These are phyloP conservation scores for Rhabditoides inermis DNA, from an alignment of 2,888 invertebrate genomes.

Conservation along the genomic window DNA sequence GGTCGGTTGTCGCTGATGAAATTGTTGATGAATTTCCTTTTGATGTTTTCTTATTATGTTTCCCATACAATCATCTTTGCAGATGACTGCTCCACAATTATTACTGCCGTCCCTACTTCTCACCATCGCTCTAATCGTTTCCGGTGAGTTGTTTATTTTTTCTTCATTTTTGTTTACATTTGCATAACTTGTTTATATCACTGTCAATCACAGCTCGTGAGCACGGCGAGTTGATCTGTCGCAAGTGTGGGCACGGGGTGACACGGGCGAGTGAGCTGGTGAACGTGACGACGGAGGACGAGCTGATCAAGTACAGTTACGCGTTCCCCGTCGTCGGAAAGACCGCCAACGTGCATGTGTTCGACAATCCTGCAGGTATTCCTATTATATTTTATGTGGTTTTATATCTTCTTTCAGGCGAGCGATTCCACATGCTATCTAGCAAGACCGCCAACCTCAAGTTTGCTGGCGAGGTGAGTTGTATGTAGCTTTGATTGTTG, in stretches of 20 bases:
- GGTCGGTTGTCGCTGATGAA: too few species aligned
- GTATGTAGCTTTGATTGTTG: background rate
- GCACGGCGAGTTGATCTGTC: constrained; percentile 25
- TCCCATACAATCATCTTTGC: too few species aligned
- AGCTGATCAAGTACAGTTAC: constrained; percentile 17
- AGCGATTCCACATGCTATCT: constrained; percentile 22
- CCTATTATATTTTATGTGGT: background rate
- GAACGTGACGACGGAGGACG: constrained; percentile 16
- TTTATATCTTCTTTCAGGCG: constrained; percentile 11
- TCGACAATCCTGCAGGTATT: constrained; percentile 22
- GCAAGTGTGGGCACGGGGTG: constrained; percentile 20
- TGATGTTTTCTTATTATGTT: too few species aligned
- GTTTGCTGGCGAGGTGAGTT: constrained; percentile 16
- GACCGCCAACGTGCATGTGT: constrained; percentile 20
- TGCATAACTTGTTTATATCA: too few species aligned
- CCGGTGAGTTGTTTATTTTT: too few species aligned
- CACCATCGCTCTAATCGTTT: too few species aligned
- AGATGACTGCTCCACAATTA: too few species aligned
- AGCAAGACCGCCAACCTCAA: constrained; percentile 20
- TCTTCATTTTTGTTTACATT: too few species aligned
- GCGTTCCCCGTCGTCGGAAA: constrained; percentile 24
- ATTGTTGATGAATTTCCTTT: too few species aligned
- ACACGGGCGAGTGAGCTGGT: constrained; percentile 21
- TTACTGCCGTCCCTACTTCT: too few species aligned
- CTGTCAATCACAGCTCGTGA: too few species aligned